A percentile compares a stretch with the other conserved stretches of the same genome.
These are phyloP conservation scores for Fissipunctia ypsillon DNA, from an alignment of 2,888 invertebrate genomes.

Conservation along the genomic window DNA sequence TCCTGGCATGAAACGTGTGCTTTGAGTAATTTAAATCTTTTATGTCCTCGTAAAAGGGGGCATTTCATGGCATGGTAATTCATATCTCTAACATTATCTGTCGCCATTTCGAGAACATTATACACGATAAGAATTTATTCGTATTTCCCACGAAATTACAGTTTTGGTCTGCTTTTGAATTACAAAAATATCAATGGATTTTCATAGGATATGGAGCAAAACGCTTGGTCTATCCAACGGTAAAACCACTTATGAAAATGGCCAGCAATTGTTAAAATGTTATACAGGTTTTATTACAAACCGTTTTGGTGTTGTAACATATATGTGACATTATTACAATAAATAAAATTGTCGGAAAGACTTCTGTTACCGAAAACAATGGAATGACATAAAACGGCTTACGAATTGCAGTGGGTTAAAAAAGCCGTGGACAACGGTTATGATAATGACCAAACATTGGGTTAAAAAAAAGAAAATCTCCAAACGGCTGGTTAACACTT, in stretches of 20 bases:
- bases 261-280: background rate
- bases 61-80: conserved; percentile 55
- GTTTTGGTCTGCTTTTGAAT: conserved; percentile 14
- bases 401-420: background rate
- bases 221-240: background rate
- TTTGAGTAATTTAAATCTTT: conserved; percentile 60
- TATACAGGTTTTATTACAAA: background rate
- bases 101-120: conserved; percentile 50
- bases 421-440: background rate
- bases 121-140: conserved; percentile 50
- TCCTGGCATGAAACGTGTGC: conserved; percentile 46
- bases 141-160: conserved; percentile 17
- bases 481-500: background rate
- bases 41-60: conserved; percentile 53
- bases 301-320: background rate
- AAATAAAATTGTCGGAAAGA: background rate
- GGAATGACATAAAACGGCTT: background rate
- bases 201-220: background rate
- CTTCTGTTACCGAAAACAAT: background rate
- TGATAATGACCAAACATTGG: background rate
- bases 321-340: background rate
- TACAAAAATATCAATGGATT: background rate
- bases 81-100: conserved; percentile 57
- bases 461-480: too few relatives aligned
- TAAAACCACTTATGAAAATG: background rate